Conservation (phyloP, 2,888 invertebrate genomes). For the Drosophila neutralis region DNA sequence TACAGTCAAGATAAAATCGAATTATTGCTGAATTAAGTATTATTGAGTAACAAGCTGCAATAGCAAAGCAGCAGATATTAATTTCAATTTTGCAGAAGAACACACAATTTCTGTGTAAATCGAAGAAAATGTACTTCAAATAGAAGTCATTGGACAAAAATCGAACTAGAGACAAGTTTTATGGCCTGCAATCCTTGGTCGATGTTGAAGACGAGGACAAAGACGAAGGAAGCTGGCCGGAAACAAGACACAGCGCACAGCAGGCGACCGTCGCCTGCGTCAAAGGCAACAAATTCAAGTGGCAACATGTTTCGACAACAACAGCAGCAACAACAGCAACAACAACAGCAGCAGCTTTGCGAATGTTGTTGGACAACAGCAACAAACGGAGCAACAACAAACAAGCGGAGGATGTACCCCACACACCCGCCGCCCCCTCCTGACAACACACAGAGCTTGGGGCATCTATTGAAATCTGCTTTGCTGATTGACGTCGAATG, state of each 20-base stretch:
- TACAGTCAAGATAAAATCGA: not conserved
- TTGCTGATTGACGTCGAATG: slow-evolving; percentile 79
- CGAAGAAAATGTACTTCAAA: slow-evolving; percentile 12
- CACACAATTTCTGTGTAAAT: slow-evolving; percentile 2
- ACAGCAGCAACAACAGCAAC: slow-evolving; percentile 31
- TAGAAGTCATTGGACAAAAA: slow-evolving; percentile 19
- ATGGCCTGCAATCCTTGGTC: slow-evolving; percentile 21
- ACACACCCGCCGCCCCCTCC: not conserved
- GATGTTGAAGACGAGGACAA: not conserved
- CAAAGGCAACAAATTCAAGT: slow-evolving; percentile 70
- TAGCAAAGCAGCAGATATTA: not conserved
- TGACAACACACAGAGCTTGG: slow-evolving; percentile 3
- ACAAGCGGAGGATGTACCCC: slow-evolving; percentile 31
- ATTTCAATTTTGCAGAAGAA: not conserved
- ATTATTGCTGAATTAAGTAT: not conserved
- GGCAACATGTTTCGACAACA: slow-evolving; percentile 67
- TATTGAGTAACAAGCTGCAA: not conserved
- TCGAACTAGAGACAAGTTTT: slow-evolving; percentile 30
- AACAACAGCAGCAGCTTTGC: slow-evolving; percentile 28
- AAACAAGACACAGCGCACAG: slow-evolving; percentile 62
- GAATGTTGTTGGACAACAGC: slow-evolving; percentile 19
- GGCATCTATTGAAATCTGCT: slow-evolving; percentile 76
- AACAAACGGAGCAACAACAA: slow-evolving; percentile 47
- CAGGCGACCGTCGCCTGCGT: slow-evolving; percentile 47
- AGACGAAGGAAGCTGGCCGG: slow-evolving; percentile 45